Conservation (phyloP, 2,113 vertebrate genomes). For the Odocoileus virginianus region DNA sequence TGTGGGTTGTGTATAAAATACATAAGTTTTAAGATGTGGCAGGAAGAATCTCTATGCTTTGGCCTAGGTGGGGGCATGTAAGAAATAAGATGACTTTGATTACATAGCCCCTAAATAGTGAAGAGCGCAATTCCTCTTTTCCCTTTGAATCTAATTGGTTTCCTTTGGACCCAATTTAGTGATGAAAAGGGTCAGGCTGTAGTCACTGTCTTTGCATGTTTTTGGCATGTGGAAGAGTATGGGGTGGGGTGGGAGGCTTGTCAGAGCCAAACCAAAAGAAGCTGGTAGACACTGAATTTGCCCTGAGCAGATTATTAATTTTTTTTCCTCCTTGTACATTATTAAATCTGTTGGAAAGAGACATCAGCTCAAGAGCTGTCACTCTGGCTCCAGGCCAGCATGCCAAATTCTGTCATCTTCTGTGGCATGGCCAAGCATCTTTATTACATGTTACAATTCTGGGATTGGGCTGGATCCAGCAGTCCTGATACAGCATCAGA, state of each 20-base stretch:
- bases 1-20: neutral
- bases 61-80: neutral
- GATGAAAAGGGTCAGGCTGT: constrained; percentile 12
- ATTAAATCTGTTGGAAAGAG: constrained; percentile 39
- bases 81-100: constrained; percentile 55
- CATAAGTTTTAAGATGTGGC: neutral
- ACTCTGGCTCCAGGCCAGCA: constrained; percentile 34
- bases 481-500: neutral
- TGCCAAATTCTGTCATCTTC: constrained; percentile 49
- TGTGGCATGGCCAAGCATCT: constrained; percentile 54
- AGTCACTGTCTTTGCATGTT: neutral
- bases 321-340: constrained; percentile 17
- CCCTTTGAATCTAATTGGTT: constrained; percentile 66
- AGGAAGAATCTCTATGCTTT: neutral
- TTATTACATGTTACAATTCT: constrained; percentile 69
- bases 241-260: neutral
- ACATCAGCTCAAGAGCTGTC: constrained; percentile 29
- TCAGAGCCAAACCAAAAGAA: neutral
- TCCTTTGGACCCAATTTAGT: constrained; percentile 66
- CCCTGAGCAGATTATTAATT: neutral
- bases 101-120: neutral
- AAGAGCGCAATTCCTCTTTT: neutral
- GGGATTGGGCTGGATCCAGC: constrained; percentile 41
- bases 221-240: neutral
- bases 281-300: neutral